Evolutionary conservation across 2,888 invertebrate genomes (phyloP).

Genomic region (Chromoteleia sp.): DNA sequence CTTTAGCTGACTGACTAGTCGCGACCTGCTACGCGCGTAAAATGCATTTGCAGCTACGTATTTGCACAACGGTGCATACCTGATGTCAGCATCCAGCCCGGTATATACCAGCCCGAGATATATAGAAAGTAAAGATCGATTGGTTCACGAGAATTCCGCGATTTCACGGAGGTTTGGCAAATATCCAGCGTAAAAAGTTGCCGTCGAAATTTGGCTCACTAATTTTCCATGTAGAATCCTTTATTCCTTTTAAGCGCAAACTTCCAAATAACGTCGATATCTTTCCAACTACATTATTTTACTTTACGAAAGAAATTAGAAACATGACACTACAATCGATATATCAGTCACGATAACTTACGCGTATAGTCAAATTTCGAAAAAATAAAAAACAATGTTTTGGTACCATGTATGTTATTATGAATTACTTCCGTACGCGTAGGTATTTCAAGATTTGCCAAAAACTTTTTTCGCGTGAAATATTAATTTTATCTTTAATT

Average conservation of each 20-base stretch:
- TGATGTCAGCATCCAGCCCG: constrained; percentile 43
- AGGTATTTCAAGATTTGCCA: too few relatives aligned
- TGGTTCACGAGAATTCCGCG: constrained; percentile 50
- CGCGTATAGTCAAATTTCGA: too few relatives aligned
- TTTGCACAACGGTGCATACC: constrained; percentile 52
- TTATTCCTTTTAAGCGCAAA: not conserved
- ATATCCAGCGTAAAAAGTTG: constrained; percentile 73
- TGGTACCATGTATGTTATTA: too few relatives aligned
- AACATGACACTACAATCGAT: too few relatives aligned
- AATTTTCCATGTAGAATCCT: constrained; percentile 38
- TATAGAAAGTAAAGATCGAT: constrained; percentile 64
- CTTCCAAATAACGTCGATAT: too few relatives aligned
- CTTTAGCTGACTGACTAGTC: constrained; percentile 32
- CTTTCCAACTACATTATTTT: too few relatives aligned
- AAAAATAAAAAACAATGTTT: too few relatives aligned
- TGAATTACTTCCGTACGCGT: too few relatives aligned
- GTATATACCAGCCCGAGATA: constrained; percentile 15
- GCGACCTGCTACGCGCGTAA: constrained; percentile 36
- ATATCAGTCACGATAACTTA: too few relatives aligned
- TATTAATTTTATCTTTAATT: too few relatives aligned
- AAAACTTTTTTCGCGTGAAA: too few relatives aligned
- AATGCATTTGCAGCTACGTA: constrained; percentile 53
- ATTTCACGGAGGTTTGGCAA: constrained; percentile 73
- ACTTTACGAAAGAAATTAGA: too few relatives aligned
- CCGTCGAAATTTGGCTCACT: constrained; percentile 67